These are phyloP conservation scores for Tachina fera DNA, from an alignment of 2,888 invertebrate species.

Conservation along the genomic window DNA sequence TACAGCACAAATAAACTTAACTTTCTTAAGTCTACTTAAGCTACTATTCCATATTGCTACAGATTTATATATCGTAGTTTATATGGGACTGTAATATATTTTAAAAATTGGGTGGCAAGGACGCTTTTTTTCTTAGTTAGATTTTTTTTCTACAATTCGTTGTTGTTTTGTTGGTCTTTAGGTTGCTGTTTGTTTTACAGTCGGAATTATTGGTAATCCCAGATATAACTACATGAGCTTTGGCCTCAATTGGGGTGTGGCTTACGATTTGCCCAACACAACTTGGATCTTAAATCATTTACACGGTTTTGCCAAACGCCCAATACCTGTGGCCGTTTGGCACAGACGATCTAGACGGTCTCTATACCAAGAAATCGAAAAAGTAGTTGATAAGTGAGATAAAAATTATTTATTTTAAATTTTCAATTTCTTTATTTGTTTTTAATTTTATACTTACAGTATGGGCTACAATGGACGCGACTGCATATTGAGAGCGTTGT, in stretches of 20 bases:
- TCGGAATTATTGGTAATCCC: conserved; percentile 85
- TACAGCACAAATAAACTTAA: too few relatives aligned
- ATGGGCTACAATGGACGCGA: conserved; percentile 90
- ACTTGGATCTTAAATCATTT: conserved; percentile 83
- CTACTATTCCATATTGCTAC: too few relatives aligned
- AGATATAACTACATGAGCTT: conserved; percentile 85
- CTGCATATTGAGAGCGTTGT: conserved; percentile 88
- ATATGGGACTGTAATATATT: too few relatives aligned
- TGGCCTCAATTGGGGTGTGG: conserved; percentile 88
- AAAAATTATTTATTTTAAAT: background rate
- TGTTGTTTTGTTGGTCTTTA: conserved; percentile 69
- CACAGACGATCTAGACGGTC: conserved; percentile 83
- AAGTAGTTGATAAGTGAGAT: conserved; percentile 87
- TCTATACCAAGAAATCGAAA: conserved; percentile 79
- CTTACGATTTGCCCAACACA: conserved; percentile 86
- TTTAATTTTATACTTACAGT: conserved; percentile 83
- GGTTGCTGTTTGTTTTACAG: conserved; percentile 86
- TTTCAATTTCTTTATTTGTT: background rate
- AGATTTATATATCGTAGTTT: too few relatives aligned
- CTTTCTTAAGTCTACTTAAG: too few relatives aligned
- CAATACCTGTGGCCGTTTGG: conserved; percentile 80
- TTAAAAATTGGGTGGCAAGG: too few relatives aligned
- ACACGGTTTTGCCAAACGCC: conserved; percentile 78
- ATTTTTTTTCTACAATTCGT: conserved; percentile 15
- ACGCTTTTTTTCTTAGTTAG: background rate